phyloP scores from a whole-genome alignment of 2,797 vertebrate genomes.

The Rhinophrynus dorsalis region DNA sequence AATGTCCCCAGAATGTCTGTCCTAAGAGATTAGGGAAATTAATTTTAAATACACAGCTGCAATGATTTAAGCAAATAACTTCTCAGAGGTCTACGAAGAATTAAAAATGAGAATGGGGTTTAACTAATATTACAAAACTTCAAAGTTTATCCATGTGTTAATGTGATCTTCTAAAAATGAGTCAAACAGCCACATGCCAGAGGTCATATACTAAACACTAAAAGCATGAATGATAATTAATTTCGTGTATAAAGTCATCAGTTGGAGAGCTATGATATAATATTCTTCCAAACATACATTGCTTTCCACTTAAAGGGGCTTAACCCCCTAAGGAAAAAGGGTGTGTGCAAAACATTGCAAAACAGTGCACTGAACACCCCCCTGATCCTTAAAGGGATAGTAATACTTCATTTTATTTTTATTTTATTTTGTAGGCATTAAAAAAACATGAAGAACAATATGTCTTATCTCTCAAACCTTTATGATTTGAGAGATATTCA shows the following conservation, averaged over 20 bases:
- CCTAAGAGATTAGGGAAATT: slow-evolving; percentile 4
- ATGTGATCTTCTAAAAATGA: slow-evolving; percentile 22
- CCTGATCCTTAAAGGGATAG: too few relatives aligned
- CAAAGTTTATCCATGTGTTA: slow-evolving; percentile 11
- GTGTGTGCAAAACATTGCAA: too few relatives aligned
- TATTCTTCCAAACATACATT: too few relatives aligned
- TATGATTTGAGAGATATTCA: too few relatives aligned
- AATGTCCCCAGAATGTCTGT: slow-evolving; percentile 5
- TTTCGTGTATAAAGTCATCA: slow-evolving; percentile 1
- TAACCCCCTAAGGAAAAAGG: too few relatives aligned
- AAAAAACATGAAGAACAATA: too few relatives aligned
- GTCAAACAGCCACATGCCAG: not conserved
- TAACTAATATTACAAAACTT: slow-evolving; percentile 4
- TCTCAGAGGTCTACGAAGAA: not conserved
- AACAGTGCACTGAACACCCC: too few relatives aligned
- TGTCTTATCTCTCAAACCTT: too few relatives aligned
- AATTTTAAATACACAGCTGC: slow-evolving; percentile 28
- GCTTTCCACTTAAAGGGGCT: too few relatives aligned
- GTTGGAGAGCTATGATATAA: not conserved
- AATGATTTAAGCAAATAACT: slow-evolving; percentile 2
- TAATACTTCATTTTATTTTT: too few relatives aligned
- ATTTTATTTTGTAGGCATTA: too few relatives aligned
- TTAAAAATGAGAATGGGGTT: not conserved
- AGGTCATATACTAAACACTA: slow-evolving; percentile 7
- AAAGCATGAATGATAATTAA: not conserved